Percentiles rank a stretch among this genome's conserved stretches.
Evolutionary conservation across 1,140 invertebrate genomes (phyloP).

Genomic region (Planococcus citri): DNA sequence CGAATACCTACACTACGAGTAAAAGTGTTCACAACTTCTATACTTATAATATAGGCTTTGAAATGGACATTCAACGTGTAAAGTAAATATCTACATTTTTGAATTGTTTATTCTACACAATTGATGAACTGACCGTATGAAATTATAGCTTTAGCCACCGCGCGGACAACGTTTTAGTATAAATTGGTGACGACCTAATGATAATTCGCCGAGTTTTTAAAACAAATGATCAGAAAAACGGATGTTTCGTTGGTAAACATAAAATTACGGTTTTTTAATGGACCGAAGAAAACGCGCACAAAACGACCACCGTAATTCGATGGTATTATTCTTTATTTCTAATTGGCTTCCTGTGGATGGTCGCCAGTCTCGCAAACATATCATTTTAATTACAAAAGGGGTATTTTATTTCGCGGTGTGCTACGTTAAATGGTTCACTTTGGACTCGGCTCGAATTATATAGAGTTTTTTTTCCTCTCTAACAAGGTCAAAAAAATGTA

Average conservation of each 20-base stretch:
- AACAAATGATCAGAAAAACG: conserved; percentile 19
- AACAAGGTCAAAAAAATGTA: background rate
- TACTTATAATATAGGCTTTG: no score
- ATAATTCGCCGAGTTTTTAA: conserved; percentile 1
- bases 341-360: conserved; percentile 17
- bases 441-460: background rate
- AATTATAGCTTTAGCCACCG: background rate
- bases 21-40: no score
- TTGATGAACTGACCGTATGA: background rate
- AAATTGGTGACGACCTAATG: conserved; percentile 17
- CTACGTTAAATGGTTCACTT: background rate
- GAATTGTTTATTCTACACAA: no score
- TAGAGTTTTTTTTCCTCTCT: no score
- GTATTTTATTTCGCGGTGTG: background rate
- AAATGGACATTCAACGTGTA: no score
- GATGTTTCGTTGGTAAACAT: conserved; percentile 19
- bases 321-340: conserved; percentile 14
- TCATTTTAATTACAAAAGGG: background rate
- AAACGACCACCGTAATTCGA: conserved; percentile 16
- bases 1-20: no score
- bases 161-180: background rate
- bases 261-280: conserved; percentile 20
- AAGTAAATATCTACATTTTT: no score
- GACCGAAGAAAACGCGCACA: background rate
- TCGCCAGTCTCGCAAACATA: background rate